Evolutionary conservation across 1,140 invertebrate genomes (phyloP).

Genomic region (Doryteuthis pealeii): DNA sequence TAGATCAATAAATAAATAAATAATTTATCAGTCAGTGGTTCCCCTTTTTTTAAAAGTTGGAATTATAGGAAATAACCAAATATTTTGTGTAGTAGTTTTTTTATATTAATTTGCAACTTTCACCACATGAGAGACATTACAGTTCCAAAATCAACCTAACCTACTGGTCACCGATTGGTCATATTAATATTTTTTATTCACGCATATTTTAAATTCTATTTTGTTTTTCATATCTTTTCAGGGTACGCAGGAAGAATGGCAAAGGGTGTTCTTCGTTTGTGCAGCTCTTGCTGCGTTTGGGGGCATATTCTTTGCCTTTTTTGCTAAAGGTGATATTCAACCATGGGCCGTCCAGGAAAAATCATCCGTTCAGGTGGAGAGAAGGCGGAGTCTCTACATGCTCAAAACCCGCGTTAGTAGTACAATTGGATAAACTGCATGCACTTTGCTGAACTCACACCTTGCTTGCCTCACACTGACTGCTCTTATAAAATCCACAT

Average conservation of each 20-base stretch:
- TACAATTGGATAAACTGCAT: not conserved
- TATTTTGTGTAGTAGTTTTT: no score
- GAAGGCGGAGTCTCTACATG: not conserved
- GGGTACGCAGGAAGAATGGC: slow-evolving; percentile 67
- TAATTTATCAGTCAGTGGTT: no score
- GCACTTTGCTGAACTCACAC: not conserved
- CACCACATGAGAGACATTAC: no score
- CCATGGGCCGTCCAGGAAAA: slow-evolving; percentile 64
- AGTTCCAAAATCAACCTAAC: no score
- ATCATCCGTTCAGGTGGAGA: not conserved
- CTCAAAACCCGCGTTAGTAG: not conserved
- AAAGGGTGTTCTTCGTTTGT: slow-evolving; percentile 72
- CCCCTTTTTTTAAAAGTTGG: no score
- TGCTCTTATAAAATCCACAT: no score
- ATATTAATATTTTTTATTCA: no score
- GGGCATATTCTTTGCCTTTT: slow-evolving; percentile 72
- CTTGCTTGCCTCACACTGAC: not conserved
- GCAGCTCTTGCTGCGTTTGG: slow-evolving; percentile 69
- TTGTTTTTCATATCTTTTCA: not conserved
- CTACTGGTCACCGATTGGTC: no score
- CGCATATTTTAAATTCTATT: no score
- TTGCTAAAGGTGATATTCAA: slow-evolving; percentile 80
- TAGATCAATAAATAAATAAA: no score
- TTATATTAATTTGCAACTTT: no score
- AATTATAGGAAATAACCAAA: no score